Conservation (phyloP, 2,797 vertebrate species). For the Helarctos malayanus region DNA sequence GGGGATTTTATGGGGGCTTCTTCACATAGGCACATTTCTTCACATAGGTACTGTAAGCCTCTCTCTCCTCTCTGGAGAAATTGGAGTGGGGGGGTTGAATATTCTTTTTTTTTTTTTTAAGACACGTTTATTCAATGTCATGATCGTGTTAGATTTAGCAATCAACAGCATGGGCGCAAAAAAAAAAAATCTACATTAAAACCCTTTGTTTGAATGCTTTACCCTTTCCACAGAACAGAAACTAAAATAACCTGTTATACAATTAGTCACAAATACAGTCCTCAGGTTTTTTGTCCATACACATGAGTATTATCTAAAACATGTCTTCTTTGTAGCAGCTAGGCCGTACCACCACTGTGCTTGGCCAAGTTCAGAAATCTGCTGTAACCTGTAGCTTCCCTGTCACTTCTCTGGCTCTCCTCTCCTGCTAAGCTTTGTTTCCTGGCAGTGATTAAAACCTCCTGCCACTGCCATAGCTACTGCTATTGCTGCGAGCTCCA, state of each 20-base stretch:
- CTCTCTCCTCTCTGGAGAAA: neutral
- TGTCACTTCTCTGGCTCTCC: conserved; percentile 94
- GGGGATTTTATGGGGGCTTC: neutral
- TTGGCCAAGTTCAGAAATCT: neutral
- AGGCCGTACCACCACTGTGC: neutral
- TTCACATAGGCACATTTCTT: neutral
- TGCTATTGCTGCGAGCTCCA: neutral
- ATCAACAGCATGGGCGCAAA: neutral
- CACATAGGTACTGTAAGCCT: neutral
- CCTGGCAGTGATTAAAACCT: conserved; percentile 87
- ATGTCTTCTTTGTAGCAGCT: neutral
- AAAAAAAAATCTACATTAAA: neutral
- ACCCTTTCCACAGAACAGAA: neutral
- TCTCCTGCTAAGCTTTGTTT: conserved; percentile 97
- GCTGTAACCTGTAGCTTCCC: conserved; percentile 91
- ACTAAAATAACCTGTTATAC: neutral
- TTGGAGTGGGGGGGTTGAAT: neutral
- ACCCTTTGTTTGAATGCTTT: neutral
- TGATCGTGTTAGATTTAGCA: neutral
- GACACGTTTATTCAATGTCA: neutral
- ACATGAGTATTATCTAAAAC: neutral
- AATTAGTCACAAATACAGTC: neutral
- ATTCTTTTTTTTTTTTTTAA: neutral
- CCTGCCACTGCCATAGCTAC: neutral
- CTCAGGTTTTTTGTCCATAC: neutral